These are phyloP conservation scores for Laupala kohalensis DNA, from an alignment of 1,140 invertebrate genomes.

Conservation along the genomic window DNA sequence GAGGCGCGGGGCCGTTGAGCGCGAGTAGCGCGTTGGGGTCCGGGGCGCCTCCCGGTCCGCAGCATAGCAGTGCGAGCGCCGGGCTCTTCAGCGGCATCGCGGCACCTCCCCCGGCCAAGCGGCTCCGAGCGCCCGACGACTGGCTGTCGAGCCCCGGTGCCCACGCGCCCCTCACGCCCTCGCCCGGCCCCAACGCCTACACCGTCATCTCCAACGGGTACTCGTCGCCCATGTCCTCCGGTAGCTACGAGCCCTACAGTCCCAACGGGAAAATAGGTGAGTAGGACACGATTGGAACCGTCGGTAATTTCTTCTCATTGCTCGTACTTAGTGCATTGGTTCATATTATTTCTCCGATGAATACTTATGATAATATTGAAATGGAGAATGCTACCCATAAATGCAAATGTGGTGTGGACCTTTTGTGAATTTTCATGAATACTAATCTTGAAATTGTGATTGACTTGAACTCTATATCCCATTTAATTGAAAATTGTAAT, in stretches of 20 bases:
- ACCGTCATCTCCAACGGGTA: constrained; percentile 58
- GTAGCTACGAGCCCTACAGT: constrained; percentile 75
- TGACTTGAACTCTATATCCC: no score
- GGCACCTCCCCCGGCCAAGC: constrained; percentile 21
- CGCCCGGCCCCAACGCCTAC: constrained; percentile 38
- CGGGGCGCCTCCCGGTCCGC: not conserved
- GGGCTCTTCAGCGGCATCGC: constrained; percentile 17
- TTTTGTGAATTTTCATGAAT: no score
- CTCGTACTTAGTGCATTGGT: no score
- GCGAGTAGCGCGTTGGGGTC: constrained; percentile 47
- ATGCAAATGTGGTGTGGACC: no score
- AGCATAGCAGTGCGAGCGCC: constrained; percentile 17
- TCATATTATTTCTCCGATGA: no score
- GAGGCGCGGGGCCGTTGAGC: constrained; percentile 31
- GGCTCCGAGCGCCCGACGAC: constrained; percentile 25
- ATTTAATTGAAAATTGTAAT: no score
- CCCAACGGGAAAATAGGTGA: constrained; percentile 74
- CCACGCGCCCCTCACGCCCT: constrained; percentile 35
- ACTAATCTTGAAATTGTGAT: no score
- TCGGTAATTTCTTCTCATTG: no score
- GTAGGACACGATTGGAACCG: no score
- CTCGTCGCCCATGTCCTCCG: constrained; percentile 66
- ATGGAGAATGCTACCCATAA: no score
- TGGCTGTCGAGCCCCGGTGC: constrained; percentile 29
- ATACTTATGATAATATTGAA: no score